Evolutionary conservation across 2,888 invertebrate species (phyloP).

Genomic region (Leptura quadrifasciata): DNA sequence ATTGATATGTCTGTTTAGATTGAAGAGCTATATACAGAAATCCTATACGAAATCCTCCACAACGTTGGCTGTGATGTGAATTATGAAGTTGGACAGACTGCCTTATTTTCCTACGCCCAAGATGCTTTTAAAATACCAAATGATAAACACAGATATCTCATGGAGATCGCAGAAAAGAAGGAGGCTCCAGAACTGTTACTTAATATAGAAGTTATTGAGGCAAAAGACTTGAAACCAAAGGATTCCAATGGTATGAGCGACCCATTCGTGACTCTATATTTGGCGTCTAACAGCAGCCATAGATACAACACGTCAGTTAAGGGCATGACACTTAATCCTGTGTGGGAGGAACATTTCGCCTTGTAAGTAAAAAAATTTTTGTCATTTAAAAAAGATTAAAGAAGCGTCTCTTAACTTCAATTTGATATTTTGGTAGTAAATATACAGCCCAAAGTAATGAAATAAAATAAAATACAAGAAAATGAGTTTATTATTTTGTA

Average conservation of each 20-base stretch:
- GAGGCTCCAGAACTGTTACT: constrained; percentile 90
- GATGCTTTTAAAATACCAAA: constrained; percentile 88
- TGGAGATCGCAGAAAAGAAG: constrained; percentile 84
- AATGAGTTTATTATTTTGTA: too few relatives aligned
- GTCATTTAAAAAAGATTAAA: neutral
- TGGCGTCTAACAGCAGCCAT: constrained; percentile 85
- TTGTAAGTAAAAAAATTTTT: constrained; percentile 85
- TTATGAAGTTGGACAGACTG: constrained; percentile 81
- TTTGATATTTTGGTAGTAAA: too few relatives aligned
- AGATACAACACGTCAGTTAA: constrained; percentile 95
- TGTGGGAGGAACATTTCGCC: constrained; percentile 98
- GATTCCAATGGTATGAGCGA: constrained; percentile 96
- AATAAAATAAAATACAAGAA: too few relatives aligned
- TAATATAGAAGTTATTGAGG: constrained; percentile 90
- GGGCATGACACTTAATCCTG: constrained; percentile 89
- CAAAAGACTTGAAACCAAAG: constrained; percentile 88
- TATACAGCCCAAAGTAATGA: too few relatives aligned
- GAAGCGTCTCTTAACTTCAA: neutral
- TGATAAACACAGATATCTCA: constrained; percentile 83
- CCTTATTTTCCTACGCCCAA: constrained; percentile 85
- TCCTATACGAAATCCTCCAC: constrained; percentile 88
- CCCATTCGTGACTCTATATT: constrained; percentile 95
- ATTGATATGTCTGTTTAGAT: constrained; percentile 76
- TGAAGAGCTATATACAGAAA: constrained; percentile 90
- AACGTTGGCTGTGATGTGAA: constrained; percentile 88